Evolutionary conservation across 2,888 invertebrate species (phyloP), one percentile per base, ranked within the genome.

Genomic region (Villa cingulata): DNA sequence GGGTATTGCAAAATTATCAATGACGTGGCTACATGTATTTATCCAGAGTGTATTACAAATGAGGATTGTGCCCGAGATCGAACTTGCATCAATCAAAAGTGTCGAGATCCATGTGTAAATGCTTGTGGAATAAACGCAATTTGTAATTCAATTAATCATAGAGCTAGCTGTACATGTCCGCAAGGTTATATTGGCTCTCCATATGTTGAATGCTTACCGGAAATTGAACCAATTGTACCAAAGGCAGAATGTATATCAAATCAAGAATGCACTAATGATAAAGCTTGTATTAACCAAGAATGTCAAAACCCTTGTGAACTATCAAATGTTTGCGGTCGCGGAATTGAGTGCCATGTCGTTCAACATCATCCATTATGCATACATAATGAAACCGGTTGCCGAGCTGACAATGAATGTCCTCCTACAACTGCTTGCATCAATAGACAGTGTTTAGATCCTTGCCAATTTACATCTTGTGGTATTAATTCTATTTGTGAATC

Each of bases 41-140:
- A 87, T 66, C 89, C 89, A 0, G 91, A 90, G 66, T 91, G 91
- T 65, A 73, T 90, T 4, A 81, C 85, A 46, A 90, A 90, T 61
- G 82, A 84, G n/a, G 90, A 91, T 58, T 92, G 91, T 66, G 76
- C 86, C 0, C 76, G 84, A 48, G 80, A 86, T 54, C 80, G 81
- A 56, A 82, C 86, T 2, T 91, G 90, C 61, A 82, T 84, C 58
- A 78, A 78, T 37, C 86, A 86, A 55, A 84, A 83, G 62, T 92
- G 91, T 60, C 74, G 80, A 51, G 86, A 91, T 68, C 89, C 90
- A 37, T 87, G 88, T 61, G 73, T 78, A 46, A 83, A 82, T 54
- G 81, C 85, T 15, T 91, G 90, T 57, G 90, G 90, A 42, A 64
- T 86, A 12, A 88, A 87, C 58, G 86, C 91, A 2, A 74, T 89